Conservation (phyloP, 2,797 vertebrate genomes). For the Rhynchotus rufescens region DNA sequence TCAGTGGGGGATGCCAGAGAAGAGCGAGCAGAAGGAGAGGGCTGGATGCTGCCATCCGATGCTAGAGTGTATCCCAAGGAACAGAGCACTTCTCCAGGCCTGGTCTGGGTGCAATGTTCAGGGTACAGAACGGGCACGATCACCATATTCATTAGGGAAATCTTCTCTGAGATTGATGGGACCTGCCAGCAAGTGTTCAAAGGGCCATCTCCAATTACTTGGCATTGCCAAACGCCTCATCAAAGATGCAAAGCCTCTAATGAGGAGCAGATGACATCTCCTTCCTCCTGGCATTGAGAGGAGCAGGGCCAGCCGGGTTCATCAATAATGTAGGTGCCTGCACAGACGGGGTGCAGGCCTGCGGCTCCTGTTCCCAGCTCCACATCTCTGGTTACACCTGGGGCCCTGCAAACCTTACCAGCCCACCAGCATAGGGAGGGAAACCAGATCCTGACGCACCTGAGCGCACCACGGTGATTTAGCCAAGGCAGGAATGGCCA, state of each 20-base stretch:
- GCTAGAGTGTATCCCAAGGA: rapidly evolving
- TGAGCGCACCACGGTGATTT: rapidly evolving
- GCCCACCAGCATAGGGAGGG: background rate
- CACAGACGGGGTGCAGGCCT: background rate
- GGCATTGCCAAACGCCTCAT: conserved; percentile 41
- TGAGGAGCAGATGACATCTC: conserved; percentile 77
- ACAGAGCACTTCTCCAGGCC: background rate
- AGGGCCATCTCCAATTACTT: conserved; percentile 64
- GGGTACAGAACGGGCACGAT: background rate
- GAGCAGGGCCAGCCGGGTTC: background rate
- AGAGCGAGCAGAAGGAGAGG: background rate
- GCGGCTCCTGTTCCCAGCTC: conserved; percentile 25
- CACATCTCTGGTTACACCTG: conserved; percentile 26
- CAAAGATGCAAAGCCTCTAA: conserved; percentile 80
- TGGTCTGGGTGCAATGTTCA: background rate
- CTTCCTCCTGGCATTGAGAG: conserved; percentile 13
- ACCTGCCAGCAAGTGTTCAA: conserved; percentile 1
- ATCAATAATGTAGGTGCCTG: conserved; percentile 68
- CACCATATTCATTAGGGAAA: background rate
- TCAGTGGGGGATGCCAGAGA: too few species aligned
- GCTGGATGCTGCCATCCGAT: background rate
- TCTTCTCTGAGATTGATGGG: conserved; percentile 62
- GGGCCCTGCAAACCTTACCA: rapidly evolving
- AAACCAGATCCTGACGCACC: rapidly evolving
- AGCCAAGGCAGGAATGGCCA: background rate